Conservation (phyloP, 2,113 vertebrate genomes). For the Capreolus pygargus region DNA sequence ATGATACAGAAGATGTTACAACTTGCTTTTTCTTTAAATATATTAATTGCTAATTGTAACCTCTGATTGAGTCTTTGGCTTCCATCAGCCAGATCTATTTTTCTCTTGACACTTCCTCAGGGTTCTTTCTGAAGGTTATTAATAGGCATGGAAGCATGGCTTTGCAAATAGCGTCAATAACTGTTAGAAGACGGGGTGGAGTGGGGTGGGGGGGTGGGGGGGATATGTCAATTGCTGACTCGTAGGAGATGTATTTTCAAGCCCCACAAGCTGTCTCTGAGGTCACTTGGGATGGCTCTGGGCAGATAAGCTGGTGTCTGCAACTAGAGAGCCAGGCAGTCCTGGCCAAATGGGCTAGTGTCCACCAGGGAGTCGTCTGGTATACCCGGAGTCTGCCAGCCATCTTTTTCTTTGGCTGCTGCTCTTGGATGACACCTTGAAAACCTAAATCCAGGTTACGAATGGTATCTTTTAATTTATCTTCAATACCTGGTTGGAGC, state of each 20-base stretch:
- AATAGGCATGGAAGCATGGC: constrained; percentile 59
- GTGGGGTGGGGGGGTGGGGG: background rate
- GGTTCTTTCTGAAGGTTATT: constrained; percentile 66
- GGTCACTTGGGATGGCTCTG: constrained; percentile 63
- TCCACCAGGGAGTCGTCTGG: constrained; percentile 58
- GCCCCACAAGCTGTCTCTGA: constrained; percentile 37
- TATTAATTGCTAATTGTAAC: constrained; percentile 59
- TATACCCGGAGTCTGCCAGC: constrained; percentile 33
- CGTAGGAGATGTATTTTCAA: constrained; percentile 56
- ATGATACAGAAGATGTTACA: constrained; percentile 23
- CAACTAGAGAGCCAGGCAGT: constrained; percentile 29
- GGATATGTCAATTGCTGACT: constrained; percentile 65
- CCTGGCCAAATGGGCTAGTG: constrained; percentile 68
- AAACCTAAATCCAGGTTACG: constrained; percentile 60
- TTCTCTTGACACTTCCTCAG: constrained; percentile 60
- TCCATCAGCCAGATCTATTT: constrained; percentile 43
- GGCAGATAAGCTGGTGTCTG: constrained; percentile 67
- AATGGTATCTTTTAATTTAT: constrained; percentile 65
- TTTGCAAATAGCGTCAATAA: constrained; percentile 64
- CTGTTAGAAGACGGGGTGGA: constrained; percentile 36
- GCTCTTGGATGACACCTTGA: constrained; percentile 63
- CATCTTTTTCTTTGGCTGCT: constrained; percentile 56
- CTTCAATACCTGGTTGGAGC: constrained; percentile 38
- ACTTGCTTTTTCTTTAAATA: constrained; percentile 49
- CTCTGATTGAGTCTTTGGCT: constrained; percentile 50